Evolutionary conservation across 1,140 invertebrate species (phyloP).

Genomic region (Halyomorpha halys): DNA sequence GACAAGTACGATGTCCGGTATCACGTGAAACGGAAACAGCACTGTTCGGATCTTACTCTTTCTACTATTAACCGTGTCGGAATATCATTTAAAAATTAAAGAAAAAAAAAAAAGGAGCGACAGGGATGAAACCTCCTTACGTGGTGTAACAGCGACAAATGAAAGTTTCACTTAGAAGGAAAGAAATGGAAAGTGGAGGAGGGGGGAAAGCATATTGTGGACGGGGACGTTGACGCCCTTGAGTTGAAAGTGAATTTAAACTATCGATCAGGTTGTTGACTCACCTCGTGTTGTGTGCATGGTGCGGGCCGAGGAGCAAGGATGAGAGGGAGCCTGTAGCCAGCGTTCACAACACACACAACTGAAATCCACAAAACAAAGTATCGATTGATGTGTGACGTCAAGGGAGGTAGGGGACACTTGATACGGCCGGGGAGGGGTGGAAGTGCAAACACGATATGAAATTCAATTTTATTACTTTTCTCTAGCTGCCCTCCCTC

Average conservation of each 20-base stretch:
- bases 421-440: constrained; percentile 25
- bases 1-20: too few relatives aligned
- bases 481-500: constrained; percentile 27
- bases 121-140: too few relatives aligned
- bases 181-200: constrained; percentile 14
- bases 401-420: constrained; percentile 25
- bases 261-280: constrained; percentile 11
- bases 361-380: constrained; percentile 29
- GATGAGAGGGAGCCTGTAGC: neutral
- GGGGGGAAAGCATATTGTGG: constrained; percentile 9
- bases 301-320: neutral
- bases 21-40: too few relatives aligned
- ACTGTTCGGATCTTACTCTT: too few relatives aligned
- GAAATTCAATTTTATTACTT: constrained; percentile 33
- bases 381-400: constrained; percentile 29
- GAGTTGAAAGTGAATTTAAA: constrained; percentile 15
- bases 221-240: constrained; percentile 3
- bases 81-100: too few relatives aligned
- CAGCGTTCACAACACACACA: constrained; percentile 22
- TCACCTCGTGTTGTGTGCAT: constrained; percentile 12
- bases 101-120: too few relatives aligned
- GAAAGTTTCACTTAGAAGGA: constrained; percentile 1
- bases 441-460: constrained; percentile 33
- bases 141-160: neutral
- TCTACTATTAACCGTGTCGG: too few relatives aligned